Conservation (phyloP, 2,113 vertebrate species). For the Oncorhynchus kisutch region DNA sequence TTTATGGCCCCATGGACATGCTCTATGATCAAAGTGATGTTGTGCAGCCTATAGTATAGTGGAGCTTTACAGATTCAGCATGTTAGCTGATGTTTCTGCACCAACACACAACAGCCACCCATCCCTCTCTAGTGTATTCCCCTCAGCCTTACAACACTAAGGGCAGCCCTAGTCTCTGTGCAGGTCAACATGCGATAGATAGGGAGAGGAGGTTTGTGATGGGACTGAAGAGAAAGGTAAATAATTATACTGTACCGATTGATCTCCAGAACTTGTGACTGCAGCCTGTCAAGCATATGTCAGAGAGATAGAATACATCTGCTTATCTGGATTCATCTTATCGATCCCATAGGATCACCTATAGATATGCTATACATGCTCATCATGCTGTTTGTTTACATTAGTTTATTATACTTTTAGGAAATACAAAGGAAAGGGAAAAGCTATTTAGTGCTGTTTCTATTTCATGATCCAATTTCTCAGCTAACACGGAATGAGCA, state of each 20-base stretch:
- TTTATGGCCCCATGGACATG: constrained; percentile 72
- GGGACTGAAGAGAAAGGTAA: constrained; percentile 74
- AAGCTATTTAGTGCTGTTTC: background rate
- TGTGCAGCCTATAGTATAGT: constrained; percentile 49
- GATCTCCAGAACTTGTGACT: constrained; percentile 85
- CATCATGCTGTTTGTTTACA: background rate
- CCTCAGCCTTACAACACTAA: constrained; percentile 47
- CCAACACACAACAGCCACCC: constrained; percentile 54
- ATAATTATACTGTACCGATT: constrained; percentile 84
- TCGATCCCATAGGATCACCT: constrained; percentile 67
- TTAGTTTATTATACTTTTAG: background rate
- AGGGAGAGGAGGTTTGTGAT: constrained; percentile 71
- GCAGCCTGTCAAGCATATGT: constrained; percentile 85
- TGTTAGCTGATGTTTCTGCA: constrained; percentile 34
- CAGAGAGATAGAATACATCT: constrained; percentile 83
- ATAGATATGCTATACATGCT: constrained; percentile 43
- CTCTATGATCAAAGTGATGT: constrained; percentile 68
- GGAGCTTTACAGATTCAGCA: constrained; percentile 27
- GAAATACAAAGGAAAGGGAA: background rate
- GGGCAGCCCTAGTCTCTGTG: constrained; percentile 63
- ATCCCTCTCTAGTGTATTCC: constrained; percentile 26
- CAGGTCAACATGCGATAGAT: constrained; percentile 77
- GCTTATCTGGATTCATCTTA: constrained; percentile 65
- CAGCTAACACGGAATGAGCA: background rate
- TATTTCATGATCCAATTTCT: background rate